Base-by-base conservation (phyloP, 2,797 vertebrate genomes). In the Danionella dracula region DNA sequence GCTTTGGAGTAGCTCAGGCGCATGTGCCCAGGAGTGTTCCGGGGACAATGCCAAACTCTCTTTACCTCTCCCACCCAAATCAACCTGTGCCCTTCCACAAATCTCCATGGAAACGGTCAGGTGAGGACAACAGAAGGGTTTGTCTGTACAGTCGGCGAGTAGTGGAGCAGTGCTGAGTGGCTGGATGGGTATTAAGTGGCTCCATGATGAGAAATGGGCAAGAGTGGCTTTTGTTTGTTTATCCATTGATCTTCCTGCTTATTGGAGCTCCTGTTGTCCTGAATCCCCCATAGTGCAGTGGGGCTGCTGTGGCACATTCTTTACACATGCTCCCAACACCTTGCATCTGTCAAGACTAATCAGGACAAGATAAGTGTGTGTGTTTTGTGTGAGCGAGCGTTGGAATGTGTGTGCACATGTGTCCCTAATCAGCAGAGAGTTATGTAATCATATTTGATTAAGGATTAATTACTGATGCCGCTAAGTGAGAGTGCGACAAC, bases 361-460 rank as follows among this genome's bases (percentile, higher is more conserved):
- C 42, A 76, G 66, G 66, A 53, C 54, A 68, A 68, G 59, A 66
- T 68, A 57, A 67, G 71, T 73, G 48, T 71, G 61, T 63, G 34
- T 44, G 51, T 51, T 41, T 21, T 38, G 29, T 17, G 61, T 51
- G 38, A 12, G 11, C 9, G 21, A 6, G 57, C 5, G 41, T 40
- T 1, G 0, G 42, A 56, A 32, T 53, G 53, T 60, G 41, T 34
- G 48, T 41, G 48, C 15, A 13, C 49, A 32, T 58, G 64, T 69
- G 66, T 27, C 50, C 20, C 46, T 70, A 68, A 68, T 75, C 59
- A 65, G 70, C 12, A 42, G 56, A 67, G 72, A 70, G 76, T 75
- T 77, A 77, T 75, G 70, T 70, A 72, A 75, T 77, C 66, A 77
- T 72, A 74, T 72, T 72, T 68, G 70, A 72, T 77, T 75, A 77